These are phyloP conservation scores for Dicycla oo DNA, from an alignment of 2,888 invertebrate species.

Conservation along the genomic window DNA sequence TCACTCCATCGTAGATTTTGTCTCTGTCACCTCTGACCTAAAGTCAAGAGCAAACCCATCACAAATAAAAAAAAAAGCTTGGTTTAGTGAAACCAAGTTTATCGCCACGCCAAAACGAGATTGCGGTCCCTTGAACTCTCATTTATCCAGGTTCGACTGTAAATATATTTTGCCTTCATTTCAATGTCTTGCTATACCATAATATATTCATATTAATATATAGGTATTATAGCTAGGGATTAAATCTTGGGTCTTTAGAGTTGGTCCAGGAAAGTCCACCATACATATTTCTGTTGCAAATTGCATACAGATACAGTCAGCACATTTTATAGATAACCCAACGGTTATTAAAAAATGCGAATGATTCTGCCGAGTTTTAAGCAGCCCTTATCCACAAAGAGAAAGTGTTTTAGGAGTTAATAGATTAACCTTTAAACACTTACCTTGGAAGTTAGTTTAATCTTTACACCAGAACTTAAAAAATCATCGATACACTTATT, in stretches of 20 bases:
- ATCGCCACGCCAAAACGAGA: too few species aligned
- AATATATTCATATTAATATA: too few species aligned
- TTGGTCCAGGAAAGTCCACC: background rate
- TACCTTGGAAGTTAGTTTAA: background rate
- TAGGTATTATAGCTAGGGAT: too few species aligned
- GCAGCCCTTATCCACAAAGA: background rate
- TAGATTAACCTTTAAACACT: background rate
- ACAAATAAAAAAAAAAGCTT: too few species aligned
- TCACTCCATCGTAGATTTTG: too few species aligned
- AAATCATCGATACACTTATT: conserved; percentile 9
- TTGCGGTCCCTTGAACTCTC: too few species aligned
- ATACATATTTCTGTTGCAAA: background rate
- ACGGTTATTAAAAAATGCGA: background rate
- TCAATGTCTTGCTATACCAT: too few species aligned
- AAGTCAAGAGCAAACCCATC: too few species aligned
- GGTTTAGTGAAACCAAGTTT: too few species aligned
- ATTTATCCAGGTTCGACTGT: too few species aligned
- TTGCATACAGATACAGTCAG: background rate
- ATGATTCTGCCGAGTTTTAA: background rate
- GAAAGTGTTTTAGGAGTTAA: background rate
- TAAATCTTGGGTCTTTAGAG: background rate
- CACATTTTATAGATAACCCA: background rate
- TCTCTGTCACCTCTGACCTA: too few species aligned
- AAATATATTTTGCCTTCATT: too few species aligned
- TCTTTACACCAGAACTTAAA: background rate